phyloP scores from a whole-genome alignment of 2,113 vertebrate species.

The Charina bottae region DNA sequence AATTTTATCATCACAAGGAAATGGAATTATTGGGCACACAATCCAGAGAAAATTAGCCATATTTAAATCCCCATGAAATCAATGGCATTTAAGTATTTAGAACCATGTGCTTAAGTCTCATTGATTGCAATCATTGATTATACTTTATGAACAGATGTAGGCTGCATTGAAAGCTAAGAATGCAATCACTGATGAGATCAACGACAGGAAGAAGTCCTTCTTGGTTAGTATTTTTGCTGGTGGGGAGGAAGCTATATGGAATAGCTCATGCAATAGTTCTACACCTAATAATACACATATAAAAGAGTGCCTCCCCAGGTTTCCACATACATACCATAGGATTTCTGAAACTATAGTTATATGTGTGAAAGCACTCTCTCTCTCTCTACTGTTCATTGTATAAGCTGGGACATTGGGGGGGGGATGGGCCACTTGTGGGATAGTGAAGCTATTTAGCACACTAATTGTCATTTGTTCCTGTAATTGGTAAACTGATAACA shows the following conservation, averaged over 20 bases:
- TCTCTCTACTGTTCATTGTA: neutral
- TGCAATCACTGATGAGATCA: conserved; percentile 3
- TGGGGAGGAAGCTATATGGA: neutral
- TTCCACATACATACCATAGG: neutral
- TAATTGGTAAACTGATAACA: neutral
- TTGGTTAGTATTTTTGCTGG: neutral
- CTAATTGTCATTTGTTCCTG: neutral
- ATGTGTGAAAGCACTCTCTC: neutral
- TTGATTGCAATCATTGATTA: conserved; percentile 15
- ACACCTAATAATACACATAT: neutral
- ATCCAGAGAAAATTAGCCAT: conserved; percentile 16
- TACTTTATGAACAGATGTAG: conserved; percentile 16
- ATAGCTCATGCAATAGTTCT: neutral
- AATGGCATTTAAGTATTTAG: conserved; percentile 31
- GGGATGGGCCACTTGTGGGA: neutral
- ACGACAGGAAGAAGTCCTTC: neutral
- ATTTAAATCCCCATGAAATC: conserved; percentile 22
- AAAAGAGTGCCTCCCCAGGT: neutral
- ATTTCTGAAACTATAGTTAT: neutral
- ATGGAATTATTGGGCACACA: neutral
- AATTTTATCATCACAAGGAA: conserved; percentile 2
- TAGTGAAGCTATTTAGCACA: neutral
- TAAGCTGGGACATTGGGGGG: neutral
- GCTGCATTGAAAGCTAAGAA: neutral
- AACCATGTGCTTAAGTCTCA: neutral